Evolutionary conservation across 2,797 vertebrate genomes (phyloP).

Genomic region (Sebastes glaucus): DNA sequence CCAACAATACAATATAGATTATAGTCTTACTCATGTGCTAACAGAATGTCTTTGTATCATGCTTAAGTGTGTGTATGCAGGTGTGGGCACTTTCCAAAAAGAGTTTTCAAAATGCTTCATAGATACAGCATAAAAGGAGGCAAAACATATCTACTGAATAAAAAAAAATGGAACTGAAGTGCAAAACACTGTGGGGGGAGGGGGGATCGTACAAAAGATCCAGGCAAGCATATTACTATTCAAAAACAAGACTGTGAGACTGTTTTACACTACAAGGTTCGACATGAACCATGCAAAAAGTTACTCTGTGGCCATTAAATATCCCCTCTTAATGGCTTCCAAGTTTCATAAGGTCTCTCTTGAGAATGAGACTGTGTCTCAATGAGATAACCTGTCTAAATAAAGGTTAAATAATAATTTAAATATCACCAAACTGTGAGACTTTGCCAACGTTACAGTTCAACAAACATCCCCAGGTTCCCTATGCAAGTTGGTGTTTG

Average conservation of each 20-base stretch:
- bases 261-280: background rate
- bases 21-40: background rate
- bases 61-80: background rate
- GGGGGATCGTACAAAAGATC: background rate
- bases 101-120: constrained; percentile 16
- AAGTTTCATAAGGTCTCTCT: background rate
- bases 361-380: background rate
- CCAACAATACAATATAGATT: background rate
- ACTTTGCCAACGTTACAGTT: background rate
- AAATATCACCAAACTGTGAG: background rate
- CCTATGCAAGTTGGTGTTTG: background rate
- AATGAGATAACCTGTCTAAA: background rate
- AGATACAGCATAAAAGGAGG: background rate
- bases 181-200: background rate
- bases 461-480: background rate
- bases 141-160: background rate
- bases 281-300: background rate
- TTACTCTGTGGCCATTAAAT: background rate
- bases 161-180: constrained; percentile 1
- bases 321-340: background rate
- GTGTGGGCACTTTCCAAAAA: too few relatives aligned
- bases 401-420: background rate
- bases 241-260: background rate
- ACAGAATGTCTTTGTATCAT: background rate
- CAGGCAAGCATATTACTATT: background rate